These are phyloP conservation scores for Todiramphus chloris DNA, from an alignment of 2,113 vertebrate species.

Conservation along the genomic window DNA sequence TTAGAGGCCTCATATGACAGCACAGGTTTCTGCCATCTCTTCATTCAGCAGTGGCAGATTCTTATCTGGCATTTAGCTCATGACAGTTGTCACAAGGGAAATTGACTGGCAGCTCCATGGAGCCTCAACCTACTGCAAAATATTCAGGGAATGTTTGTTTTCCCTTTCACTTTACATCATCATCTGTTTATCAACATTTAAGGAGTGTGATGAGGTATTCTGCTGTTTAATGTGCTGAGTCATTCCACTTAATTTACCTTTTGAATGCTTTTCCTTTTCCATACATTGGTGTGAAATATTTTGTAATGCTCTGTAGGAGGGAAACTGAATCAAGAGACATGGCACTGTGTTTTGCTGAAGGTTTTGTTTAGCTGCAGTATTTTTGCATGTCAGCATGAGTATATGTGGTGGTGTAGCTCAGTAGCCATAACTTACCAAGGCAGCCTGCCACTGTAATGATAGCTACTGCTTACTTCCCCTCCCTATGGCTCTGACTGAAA, in stretches of 20 bases:
- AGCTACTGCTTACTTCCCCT: not conserved
- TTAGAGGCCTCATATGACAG: not conserved
- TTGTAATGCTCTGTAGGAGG: not conserved
- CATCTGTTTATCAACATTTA: not conserved
- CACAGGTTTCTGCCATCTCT: not conserved
- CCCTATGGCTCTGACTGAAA: slow-evolving; percentile 6
- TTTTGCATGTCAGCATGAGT: slow-evolving; percentile 28
- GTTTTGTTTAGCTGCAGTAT: slow-evolving; percentile 26
- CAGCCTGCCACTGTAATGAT: not conserved
- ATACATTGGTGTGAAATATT: not conserved
- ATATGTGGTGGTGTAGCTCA: not conserved
- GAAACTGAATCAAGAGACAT: not conserved
- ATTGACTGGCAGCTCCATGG: not conserved
- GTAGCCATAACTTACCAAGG: slow-evolving; percentile 28
- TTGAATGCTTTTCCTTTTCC: not conserved
- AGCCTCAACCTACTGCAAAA: not conserved
- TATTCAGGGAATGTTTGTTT: not conserved
- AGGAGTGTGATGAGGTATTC: not conserved
- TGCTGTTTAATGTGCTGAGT: not conserved
- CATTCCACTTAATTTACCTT: not conserved
- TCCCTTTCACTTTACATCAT: not conserved
- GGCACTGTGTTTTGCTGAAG: not conserved
- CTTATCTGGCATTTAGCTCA: not conserved
- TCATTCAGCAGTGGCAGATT: not conserved
- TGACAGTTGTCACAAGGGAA: not conserved